Evolutionary conservation across 2,113 vertebrate species (phyloP).

Genomic region (Vanacampus margaritifer): DNA sequence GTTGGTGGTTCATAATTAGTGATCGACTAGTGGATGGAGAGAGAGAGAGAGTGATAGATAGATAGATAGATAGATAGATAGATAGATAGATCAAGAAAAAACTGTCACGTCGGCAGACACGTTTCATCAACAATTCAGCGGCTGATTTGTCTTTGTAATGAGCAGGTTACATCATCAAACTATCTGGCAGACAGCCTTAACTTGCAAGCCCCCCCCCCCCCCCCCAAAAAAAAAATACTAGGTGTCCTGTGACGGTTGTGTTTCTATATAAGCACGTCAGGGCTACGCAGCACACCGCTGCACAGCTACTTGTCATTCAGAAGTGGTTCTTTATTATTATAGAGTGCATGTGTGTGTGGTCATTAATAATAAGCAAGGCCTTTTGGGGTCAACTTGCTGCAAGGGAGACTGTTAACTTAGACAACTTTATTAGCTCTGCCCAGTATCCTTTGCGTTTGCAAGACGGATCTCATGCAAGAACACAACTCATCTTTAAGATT

Average conservation of each 20-base stretch:
- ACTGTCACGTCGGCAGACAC: conserved; percentile 39
- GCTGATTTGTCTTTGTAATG: conserved; percentile 47
- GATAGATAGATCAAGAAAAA: neutral
- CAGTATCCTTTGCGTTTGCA: neutral
- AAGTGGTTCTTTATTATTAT: neutral
- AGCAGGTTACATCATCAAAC: conserved; percentile 49
- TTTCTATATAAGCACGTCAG: no score
- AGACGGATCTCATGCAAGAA: neutral
- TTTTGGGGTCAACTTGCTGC: neutral
- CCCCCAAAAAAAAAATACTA: neutral
- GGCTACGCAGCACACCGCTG: no score
- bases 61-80: no score
- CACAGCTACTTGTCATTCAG: neutral
- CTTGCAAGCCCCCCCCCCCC: neutral
- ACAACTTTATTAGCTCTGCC: neutral
- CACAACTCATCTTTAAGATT: neutral
- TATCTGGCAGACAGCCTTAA: neutral
- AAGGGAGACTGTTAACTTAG: neutral
- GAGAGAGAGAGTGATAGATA: no score
- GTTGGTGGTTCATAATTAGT: no score
- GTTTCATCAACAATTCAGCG: conserved; percentile 57
- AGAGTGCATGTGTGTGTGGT: neutral
- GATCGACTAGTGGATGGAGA: no score
- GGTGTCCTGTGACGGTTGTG: no score
- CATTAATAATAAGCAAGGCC: neutral